Conservation (phyloP, 2,797 vertebrate genomes). For the Myotis vivesi region DNA sequence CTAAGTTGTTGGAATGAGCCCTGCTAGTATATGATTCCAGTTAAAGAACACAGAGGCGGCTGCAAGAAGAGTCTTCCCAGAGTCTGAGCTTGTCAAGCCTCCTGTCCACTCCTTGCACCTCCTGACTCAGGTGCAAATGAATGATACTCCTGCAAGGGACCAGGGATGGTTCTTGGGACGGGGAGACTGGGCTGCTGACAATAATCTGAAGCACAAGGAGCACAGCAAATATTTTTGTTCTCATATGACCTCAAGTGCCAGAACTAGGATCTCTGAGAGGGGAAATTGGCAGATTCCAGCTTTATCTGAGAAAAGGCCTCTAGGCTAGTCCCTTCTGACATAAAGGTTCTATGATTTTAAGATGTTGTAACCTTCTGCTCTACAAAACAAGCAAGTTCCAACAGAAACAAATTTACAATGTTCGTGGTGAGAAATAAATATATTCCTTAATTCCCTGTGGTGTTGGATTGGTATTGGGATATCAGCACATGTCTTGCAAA, state of each 20-base stretch:
- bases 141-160: background rate
- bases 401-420: background rate
- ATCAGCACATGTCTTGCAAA: background rate
- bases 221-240: background rate
- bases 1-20: background rate
- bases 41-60: background rate
- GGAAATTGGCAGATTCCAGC: background rate
- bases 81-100: background rate
- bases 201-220: background rate
- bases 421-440: background rate
- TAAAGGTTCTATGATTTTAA: background rate
- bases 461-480: background rate
- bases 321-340: background rate
- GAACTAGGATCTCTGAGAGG: background rate
- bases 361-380: slow-evolving; percentile 3
- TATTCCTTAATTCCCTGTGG: background rate
- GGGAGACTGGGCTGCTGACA: background rate
- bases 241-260: background rate
- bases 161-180: background rate
- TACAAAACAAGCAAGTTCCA: background rate
- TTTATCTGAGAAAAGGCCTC: background rate
- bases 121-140: background rate
- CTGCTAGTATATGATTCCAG: background rate
- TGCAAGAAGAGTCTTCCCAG: background rate
- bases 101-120: background rate